Evolutionary conservation across 2,888 invertebrate species (phyloP).

Genomic region (Halocaridina rubra): DNA sequence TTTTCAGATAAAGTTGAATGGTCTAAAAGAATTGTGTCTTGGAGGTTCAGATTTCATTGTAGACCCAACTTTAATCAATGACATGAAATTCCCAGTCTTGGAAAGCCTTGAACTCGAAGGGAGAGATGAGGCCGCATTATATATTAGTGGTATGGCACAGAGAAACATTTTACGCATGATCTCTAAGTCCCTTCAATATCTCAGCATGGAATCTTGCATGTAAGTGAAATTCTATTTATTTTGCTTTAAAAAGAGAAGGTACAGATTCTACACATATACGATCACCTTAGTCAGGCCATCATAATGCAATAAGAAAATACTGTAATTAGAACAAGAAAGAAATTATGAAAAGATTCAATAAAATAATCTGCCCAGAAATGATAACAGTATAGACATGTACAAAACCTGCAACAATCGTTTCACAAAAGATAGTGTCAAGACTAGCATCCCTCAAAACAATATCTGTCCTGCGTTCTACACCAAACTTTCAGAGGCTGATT

Average conservation of each 20-base stretch:
- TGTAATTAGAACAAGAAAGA: not conserved
- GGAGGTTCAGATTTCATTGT: not conserved
- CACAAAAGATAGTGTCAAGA: too few species aligned
- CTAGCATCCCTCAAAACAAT: too few species aligned
- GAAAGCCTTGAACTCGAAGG: not conserved
- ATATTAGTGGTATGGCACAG: not conserved
- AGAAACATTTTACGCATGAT: not conserved
- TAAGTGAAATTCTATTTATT: not conserved
- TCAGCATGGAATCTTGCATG: not conserved
- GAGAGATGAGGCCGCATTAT: not conserved
- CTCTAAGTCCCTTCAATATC: not conserved
- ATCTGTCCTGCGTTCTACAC: too few species aligned
- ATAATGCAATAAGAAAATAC: not conserved
- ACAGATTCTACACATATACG: not conserved
- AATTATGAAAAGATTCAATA: not conserved
- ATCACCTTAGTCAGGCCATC: too few species aligned
- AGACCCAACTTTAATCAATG: not conserved
- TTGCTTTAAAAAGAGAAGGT: too few species aligned
- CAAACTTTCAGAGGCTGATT: too few species aligned
- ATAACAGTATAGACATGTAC: too few species aligned
- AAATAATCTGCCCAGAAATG: too few species aligned
- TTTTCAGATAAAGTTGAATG: not conserved
- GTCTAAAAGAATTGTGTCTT: slow-evolving; percentile 1
- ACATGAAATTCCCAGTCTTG: not conserved
- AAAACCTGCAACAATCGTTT: too few species aligned